phyloP scores from a whole-genome alignment of 2,113 vertebrate species.

The Eonycteris spelaea region DNA sequence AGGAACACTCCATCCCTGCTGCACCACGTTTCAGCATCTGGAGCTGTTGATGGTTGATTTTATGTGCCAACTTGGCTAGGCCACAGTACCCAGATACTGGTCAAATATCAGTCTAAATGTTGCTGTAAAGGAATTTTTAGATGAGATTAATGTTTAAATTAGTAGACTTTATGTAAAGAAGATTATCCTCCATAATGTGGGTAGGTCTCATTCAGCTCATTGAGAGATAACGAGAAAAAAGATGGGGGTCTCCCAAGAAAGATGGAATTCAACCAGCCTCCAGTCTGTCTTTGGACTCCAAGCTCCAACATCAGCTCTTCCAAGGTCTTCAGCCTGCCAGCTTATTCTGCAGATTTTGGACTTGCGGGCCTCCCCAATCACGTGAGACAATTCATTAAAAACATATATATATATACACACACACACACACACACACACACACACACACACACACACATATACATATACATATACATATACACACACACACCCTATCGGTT shows the following conservation, averaged over 20 bases:
- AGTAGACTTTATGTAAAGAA: neutral
- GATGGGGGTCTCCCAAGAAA: neutral
- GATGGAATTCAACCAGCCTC: neutral
- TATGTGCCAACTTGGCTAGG: neutral
- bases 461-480: no score
- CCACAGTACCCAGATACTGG: neutral
- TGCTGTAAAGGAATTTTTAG: neutral
- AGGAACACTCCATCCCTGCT: neutral
- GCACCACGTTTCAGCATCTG: neutral
- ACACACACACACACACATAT: no score
- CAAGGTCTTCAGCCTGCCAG: neutral
- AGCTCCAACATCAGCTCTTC: neutral
- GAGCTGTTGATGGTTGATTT: neutral
- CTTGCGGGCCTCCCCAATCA: no score
- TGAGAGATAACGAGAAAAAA: neutral
- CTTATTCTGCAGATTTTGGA: neutral
- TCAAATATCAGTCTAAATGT: neutral
- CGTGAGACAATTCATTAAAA: neutral
- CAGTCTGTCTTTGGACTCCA: neutral
- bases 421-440: no score
- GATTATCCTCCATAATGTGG: neutral
- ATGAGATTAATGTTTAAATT: neutral
- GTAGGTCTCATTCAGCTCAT: neutral
- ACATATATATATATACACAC: no score
- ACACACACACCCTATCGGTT: neutral